A percentile compares a stretch with the other conserved stretches of the same genome.
Evolutionary conservation across 1,140 invertebrate genomes (phyloP).

Genomic region (Saccostrea cuccullata): DNA sequence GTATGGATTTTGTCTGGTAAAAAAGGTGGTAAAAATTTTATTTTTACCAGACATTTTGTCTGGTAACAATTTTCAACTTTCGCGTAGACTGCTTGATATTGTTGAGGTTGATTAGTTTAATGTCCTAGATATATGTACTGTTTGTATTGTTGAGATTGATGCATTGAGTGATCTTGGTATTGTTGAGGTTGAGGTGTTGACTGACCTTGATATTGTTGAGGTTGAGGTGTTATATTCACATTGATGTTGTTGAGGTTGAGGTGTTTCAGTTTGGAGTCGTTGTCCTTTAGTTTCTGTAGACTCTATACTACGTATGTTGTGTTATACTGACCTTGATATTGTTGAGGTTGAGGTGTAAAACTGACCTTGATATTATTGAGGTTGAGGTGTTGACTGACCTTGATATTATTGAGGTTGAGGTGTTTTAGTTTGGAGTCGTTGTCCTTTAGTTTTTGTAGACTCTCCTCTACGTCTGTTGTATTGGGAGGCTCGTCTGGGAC

Average conservation of each 20-base stretch:
- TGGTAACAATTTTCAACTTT: no score
- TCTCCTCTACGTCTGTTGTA: conserved; percentile 93
- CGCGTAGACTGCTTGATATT: no score
- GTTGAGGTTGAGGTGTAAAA: no score
- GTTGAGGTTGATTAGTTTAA: no score
- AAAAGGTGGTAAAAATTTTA: no score
- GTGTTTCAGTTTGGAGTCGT: conserved; percentile 86
- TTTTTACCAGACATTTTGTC: no score
- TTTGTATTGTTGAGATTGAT: no score
- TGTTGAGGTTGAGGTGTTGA: neutral
- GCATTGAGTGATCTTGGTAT: neutral
- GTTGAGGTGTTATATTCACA: neutral
- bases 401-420: conserved; percentile 78
- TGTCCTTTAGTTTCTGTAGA: conserved; percentile 90
- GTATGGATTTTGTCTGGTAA: no score
- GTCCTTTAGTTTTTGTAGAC: conserved; percentile 90
- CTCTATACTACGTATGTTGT: conserved; percentile 93
- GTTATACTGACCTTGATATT: no score
- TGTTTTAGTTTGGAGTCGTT: conserved; percentile 87
- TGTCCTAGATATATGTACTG: no score
- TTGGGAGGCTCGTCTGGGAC: conserved; percentile 95
- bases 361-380: no score
- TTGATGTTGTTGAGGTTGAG: neutral
- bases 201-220: neutral
- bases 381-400: conserved; percentile 62